Percentiles rank a stretch among this genome's conserved stretches.
phyloP scores from a whole-genome alignment of 2,113 vertebrate genomes.

The Eretmochelys imbricata region DNA sequence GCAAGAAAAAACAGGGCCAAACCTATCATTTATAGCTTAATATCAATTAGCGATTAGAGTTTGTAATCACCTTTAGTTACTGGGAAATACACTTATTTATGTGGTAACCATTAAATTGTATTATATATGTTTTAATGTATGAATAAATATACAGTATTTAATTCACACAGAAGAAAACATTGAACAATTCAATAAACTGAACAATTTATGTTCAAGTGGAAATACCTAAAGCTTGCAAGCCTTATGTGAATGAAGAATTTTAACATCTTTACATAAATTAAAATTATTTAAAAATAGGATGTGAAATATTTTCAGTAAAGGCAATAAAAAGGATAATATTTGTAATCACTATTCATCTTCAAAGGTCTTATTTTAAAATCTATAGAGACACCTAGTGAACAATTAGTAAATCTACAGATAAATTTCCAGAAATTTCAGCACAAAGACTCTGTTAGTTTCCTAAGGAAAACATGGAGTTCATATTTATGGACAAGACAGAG shows the following conservation, averaged over 20 bases:
- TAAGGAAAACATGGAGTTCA: fast-evolving
- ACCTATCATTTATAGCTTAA: not conserved
- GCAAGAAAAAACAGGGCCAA: not conserved
- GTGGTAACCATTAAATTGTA: not conserved
- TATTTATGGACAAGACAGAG: not conserved
- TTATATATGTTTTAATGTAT: not conserved
- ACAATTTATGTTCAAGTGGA: not conserved
- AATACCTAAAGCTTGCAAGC: not conserved
- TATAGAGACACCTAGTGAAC: slow-evolving; percentile 80
- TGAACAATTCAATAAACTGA: not conserved
- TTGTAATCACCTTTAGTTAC: not conserved
- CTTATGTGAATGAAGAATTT: not conserved
- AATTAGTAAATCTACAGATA: slow-evolving; percentile 44
- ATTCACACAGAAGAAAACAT: not conserved
- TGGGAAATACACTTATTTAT: not conserved
- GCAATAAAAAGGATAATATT: not conserved
- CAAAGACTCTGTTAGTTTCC: not conserved
- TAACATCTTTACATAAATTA: not conserved
- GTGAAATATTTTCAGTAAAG: not conserved
- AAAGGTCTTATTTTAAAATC: slow-evolving; percentile 6
- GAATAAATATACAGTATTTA: not conserved
- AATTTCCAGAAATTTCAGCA: not conserved
- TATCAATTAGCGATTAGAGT: not conserved
- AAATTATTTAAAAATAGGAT: not conserved
- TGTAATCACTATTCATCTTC: not conserved